Evolutionary conservation across 2,888 invertebrate genomes (phyloP).

Genomic region (Prionchulus punctatus): DNA sequence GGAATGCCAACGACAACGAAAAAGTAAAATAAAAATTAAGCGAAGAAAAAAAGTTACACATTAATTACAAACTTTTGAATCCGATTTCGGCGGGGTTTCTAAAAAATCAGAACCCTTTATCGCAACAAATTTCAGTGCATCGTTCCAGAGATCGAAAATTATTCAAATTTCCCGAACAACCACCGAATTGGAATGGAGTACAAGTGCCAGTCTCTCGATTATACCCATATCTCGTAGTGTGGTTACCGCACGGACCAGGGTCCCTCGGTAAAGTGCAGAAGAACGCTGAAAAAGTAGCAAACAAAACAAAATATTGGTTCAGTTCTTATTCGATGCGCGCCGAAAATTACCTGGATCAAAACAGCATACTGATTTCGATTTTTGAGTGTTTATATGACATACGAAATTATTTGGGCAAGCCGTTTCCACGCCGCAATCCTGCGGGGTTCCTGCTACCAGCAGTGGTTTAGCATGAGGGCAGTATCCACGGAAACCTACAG

Average conservation of each 20-base stretch:
- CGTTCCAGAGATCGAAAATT: conserved; percentile 10
- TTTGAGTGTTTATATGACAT: conserved; percentile 7
- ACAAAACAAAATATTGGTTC: neutral
- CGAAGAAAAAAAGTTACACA: neutral
- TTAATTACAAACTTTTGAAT: neutral
- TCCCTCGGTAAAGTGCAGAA: conserved; percentile 9
- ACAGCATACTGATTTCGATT: conserved; percentile 8
- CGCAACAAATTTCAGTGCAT: conserved; percentile 16
- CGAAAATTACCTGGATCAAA: conserved; percentile 9
- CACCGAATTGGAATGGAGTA: conserved; percentile 9
- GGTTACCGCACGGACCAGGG: conserved; percentile 5
- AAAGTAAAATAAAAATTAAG: neutral
- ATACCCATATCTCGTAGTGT: conserved; percentile 7
- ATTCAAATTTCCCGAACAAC: conserved; percentile 14
- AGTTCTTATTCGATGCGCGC: neutral
- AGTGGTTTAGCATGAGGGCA: conserved; percentile 9
- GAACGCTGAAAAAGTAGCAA: conserved; percentile 4
- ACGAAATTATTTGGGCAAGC: conserved; percentile 9
- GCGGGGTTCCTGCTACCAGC: neutral
- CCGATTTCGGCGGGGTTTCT: neutral
- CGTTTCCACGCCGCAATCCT: conserved; percentile 7
- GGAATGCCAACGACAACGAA: neutral
- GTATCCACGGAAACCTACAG: conserved; percentile 7
- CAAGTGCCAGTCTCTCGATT: conserved; percentile 8
- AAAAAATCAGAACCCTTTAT: conserved; percentile 13